Conservation (phyloP, 2,113 vertebrate genomes). For the Thryonomys swinderianus region DNA sequence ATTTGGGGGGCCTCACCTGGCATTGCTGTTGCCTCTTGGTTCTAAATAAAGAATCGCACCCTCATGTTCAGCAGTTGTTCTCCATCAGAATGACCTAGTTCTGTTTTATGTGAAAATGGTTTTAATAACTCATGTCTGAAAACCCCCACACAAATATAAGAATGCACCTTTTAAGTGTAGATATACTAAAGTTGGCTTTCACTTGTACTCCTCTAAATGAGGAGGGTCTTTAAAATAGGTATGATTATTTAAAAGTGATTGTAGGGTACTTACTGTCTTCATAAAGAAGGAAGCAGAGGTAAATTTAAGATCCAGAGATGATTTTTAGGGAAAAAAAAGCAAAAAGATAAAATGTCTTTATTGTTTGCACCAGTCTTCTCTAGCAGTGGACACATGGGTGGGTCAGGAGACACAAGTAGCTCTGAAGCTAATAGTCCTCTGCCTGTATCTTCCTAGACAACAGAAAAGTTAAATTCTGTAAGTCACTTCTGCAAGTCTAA, state of each 20-base stretch:
- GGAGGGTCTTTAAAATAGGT: not conserved
- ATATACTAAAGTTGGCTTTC: not conserved
- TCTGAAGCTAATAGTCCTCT: rapidly evolving
- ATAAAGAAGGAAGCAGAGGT: not conserved
- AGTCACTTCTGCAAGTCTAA: not conserved
- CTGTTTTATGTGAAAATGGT: not conserved
- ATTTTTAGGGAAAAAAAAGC: not conserved
- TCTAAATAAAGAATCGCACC: not conserved
- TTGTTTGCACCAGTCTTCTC: not conserved
- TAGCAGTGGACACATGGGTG: not conserved
- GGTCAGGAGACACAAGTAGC: not conserved
- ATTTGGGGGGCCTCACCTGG: not conserved
- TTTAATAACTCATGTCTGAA: slow-evolving; percentile 18
- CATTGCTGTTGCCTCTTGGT: not conserved
- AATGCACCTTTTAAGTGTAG: not conserved
- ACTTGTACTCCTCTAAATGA: not conserved
- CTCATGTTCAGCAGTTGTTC: not conserved
- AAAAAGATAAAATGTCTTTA: not conserved
- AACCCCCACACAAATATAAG: not conserved
- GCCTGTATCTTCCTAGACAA: not conserved
- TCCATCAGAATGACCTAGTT: not conserved
- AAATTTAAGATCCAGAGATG: not conserved
- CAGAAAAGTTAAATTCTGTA: not conserved
- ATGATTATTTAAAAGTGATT: not conserved
- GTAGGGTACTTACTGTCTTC: not conserved